phyloP scores from a whole-genome alignment of 2,113 vertebrate genomes.

The Oncorhynchus tshawytscha region DNA sequence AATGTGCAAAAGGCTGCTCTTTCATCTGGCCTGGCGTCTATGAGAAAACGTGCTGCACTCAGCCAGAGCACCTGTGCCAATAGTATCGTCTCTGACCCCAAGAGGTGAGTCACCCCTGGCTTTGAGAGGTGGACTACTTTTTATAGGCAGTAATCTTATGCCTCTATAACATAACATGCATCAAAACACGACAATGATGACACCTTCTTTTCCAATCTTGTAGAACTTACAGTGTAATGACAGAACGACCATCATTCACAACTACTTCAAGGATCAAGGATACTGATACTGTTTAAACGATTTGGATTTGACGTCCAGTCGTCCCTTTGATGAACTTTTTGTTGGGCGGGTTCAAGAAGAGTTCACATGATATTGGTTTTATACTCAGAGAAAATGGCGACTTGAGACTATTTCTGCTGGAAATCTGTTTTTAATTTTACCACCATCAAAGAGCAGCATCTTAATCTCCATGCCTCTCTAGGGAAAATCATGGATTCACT shows the following conservation, averaged over 20 bases:
- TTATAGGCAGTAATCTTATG: not conserved
- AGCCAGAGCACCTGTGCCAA: not conserved
- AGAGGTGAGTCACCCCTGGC: not conserved
- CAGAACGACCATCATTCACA: not conserved
- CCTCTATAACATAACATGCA: not conserved
- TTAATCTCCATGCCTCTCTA: slow-evolving; percentile 8
- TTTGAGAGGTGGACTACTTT: not conserved
- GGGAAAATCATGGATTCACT: slow-evolving; percentile 22
- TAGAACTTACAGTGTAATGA: not conserved
- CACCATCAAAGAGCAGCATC: slow-evolving; percentile 15
- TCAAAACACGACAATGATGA: not conserved
- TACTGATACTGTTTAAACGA: not conserved
- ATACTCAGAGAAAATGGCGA: not conserved
- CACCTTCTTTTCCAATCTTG: not conserved
- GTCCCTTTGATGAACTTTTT: not conserved
- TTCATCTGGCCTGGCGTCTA: not conserved
- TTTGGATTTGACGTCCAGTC: not conserved
- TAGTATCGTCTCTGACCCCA: not conserved
- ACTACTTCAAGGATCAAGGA: not conserved
- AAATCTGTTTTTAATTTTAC: slow-evolving; percentile 32
- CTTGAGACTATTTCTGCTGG: slow-evolving; percentile 3
- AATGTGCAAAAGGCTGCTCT: not conserved
- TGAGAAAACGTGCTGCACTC: not conserved
- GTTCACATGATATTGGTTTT: not conserved
- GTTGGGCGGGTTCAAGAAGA: not conserved